A percentile compares a stretch with the other conserved stretches of the same genome.
Conservation (phyloP, 2,113 vertebrate species). For the Pluvialis apricaria region DNA sequence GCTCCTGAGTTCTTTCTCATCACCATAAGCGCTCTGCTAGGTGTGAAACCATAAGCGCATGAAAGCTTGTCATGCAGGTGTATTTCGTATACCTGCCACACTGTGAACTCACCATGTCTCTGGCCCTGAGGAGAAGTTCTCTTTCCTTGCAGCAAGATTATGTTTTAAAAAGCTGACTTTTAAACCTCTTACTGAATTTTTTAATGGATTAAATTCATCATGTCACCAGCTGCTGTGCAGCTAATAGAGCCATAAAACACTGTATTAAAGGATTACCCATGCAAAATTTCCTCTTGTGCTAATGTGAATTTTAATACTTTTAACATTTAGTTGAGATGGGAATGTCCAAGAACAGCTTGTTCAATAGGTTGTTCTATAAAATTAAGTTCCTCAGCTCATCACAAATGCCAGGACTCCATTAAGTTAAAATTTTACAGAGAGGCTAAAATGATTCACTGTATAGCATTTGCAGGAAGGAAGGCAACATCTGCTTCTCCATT, state of each 20-base stretch:
- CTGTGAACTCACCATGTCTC: conserved; percentile 70
- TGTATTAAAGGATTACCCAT: conserved; percentile 90
- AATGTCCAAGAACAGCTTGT: conserved; percentile 88
- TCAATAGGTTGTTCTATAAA: conserved; percentile 88
- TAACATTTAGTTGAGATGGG: conserved; percentile 88
- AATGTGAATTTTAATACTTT: conserved; percentile 91
- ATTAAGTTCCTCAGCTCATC: conserved; percentile 84
- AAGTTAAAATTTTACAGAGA: conserved; percentile 83
- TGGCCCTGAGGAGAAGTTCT: conserved; percentile 77
- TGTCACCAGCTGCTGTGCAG: conserved; percentile 87
- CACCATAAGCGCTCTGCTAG: conserved; percentile 7
- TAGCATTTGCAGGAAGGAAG: conserved; percentile 64
- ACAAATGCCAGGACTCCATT: conserved; percentile 87
- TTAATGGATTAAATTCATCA: conserved; percentile 90
- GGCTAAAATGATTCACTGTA: conserved; percentile 80
- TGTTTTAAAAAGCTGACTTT: conserved; percentile 88
- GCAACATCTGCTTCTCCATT: conserved; percentile 76
- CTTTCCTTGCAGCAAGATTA: conserved; percentile 82
- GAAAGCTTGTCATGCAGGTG: conserved; percentile 60
- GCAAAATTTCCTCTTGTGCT: conserved; percentile 85
- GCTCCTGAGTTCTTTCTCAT: neutral
- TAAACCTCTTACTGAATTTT: conserved; percentile 87
- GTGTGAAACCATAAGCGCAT: neutral
- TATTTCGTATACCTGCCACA: conserved; percentile 69
- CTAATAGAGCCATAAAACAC: conserved; percentile 88